A percentile compares a stretch with the other conserved stretches of the same genome.
Evolutionary conservation across 2,113 vertebrate species (phyloP).

Genomic region (Eulemur rufifrons): DNA sequence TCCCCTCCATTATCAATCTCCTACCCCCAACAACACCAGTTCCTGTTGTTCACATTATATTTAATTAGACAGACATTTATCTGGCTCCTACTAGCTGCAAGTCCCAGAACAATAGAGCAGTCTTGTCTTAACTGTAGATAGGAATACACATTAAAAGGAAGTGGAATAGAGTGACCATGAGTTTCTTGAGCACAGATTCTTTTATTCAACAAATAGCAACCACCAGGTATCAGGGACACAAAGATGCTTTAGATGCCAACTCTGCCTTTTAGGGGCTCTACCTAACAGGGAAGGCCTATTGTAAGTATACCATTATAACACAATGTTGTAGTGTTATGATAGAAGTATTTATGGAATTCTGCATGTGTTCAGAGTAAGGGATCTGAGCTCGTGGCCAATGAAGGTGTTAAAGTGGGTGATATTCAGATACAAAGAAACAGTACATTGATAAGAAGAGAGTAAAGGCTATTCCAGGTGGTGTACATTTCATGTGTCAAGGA

Average conservation of each 20-base stretch:
- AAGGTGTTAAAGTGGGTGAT: background rate
- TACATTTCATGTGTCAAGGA: background rate
- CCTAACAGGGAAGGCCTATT: background rate
- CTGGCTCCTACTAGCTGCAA: background rate
- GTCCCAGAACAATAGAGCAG: background rate
- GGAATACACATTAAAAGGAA: background rate
- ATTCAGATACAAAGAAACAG: background rate
- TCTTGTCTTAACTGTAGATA: background rate
- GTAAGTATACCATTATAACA: background rate
- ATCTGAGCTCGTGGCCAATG: background rate
- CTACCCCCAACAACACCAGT: background rate
- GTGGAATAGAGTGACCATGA: background rate
- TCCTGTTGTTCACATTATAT: background rate
- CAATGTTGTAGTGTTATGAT: background rate
- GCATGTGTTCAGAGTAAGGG: background rate
- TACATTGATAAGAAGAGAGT: background rate
- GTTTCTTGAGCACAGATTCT: background rate
- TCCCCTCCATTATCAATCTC: background rate
- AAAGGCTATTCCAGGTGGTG: background rate
- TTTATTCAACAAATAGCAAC: conserved; percentile 1
- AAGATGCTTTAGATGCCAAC: background rate
- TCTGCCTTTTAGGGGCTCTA: background rate
- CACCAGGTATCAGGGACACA: background rate
- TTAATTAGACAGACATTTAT: background rate
- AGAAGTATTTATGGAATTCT: background rate